phyloP scores from a whole-genome alignment of 2,113 vertebrate species.

The Cricetomys ansorgei region DNA sequence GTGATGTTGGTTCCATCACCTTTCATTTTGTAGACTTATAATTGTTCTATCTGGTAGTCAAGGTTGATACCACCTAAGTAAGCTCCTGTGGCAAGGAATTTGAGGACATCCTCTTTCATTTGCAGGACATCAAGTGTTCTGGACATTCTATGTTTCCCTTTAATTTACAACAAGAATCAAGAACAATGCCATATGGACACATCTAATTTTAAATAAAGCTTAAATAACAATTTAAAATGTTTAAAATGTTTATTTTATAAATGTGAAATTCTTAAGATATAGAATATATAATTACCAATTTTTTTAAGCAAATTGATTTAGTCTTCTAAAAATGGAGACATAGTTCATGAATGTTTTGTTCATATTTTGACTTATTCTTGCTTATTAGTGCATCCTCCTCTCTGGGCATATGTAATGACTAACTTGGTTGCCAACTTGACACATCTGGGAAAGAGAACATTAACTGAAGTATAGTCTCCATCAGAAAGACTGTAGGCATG shows the following conservation, averaged over 20 bases:
- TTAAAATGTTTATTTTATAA: background rate
- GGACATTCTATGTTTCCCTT: too few relatives aligned
- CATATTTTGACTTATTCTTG: background rate
- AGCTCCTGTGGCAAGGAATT: too few relatives aligned
- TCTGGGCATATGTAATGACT: background rate
- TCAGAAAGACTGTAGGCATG: background rate
- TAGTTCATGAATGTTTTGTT: background rate
- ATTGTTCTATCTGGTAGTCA: too few relatives aligned
- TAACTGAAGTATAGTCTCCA: background rate
- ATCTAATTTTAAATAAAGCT: background rate
- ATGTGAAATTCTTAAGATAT: background rate
- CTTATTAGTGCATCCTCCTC: background rate
- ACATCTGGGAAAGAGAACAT: background rate
- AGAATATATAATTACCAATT: background rate
- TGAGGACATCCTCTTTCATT: too few relatives aligned
- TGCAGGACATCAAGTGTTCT: too few relatives aligned
- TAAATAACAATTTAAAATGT: background rate
- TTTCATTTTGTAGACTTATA: background rate
- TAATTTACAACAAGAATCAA: too few relatives aligned
- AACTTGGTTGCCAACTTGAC: background rate
- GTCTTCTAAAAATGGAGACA: background rate
- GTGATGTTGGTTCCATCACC: background rate
- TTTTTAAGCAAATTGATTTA: background rate
- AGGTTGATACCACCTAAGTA: too few relatives aligned
- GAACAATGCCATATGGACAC: background rate